Base-by-base conservation (phyloP, 2,888 invertebrate genomes). In the Acronicta aceris region DNA sequence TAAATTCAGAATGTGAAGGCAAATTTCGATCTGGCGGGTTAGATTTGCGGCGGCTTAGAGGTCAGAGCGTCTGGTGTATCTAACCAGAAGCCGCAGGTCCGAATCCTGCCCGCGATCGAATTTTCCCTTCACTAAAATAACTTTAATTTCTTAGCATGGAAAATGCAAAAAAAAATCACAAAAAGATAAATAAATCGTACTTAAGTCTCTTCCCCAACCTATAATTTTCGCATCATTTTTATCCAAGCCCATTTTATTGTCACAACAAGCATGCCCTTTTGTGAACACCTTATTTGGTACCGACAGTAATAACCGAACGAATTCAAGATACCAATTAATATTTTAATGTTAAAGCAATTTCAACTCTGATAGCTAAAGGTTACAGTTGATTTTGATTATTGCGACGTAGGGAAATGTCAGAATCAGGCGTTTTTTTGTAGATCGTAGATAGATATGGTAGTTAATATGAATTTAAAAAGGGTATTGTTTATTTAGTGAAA, bases 181-280 rank as follows among this genome's bases (percentile, higher is more conserved):
- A n/a, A n/a, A n/a, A n/a, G n/a, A n/a, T n/a, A n/a, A n/a, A n/a
- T n/a, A n/a, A n/a, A n/a, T n/a, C n/a, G n/a, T n/a, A n/a, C n/a
- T n/a, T n/a, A n/a, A 21, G 21, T 21, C 12, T 33, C 8, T 5
- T 30, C 30, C 3, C 42, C 40, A 15, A 27, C 55, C 8, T 45
- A 60, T 71, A 71, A 69, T 71, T 60, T 57, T 60, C 50, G 8
- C 55, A 43, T 71, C 71, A 60, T 55, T 52, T n/a, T 69, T 65
- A 25, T 42, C 38, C 17, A 10, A 1, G n/a, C 8, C 40, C 47
- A 41, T 58, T 25, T 57, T 46, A 48, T 62, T 66, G 66, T 57
- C 61, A 38, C 47, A 54, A 51, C 47, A 41, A 54, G 8, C 8
- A 0, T 71, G 66, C 54, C 66, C 71, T 70, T 70, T 70, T 10